Evolutionary conservation across 2,888 invertebrate genomes (phyloP), one percentile per base, ranked within the genome.

Genomic region (Polymixis lichenea): DNA sequence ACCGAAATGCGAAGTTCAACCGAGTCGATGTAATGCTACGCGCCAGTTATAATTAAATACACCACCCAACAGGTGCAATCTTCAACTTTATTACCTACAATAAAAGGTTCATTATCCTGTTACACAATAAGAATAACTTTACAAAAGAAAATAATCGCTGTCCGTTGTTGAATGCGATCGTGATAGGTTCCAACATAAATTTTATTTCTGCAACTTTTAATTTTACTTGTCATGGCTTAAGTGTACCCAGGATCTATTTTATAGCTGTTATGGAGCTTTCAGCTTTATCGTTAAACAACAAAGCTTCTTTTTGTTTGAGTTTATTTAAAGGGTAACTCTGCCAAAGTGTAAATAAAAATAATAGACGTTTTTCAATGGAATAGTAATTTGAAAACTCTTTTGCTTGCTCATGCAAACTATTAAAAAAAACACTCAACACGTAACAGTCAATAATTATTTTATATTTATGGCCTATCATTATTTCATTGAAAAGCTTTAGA

Each of bases 151-250:
- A 85, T 82, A 69, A 77, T 72, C 64, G 85, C 22, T 61, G 71
- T 72, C 25, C 62, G 79, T 76, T 78, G 74, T 60, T 78, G 61
- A 85, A 72, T 56, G 69, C 73, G 32, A 80, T 86, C 85, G 83
- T 85, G 85, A 86, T 85, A 83, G 83, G 86, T 80, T 83, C 64
- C 49, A 77, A 74, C 75, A 78, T 84, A 71, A 79, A 83, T 83
- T 83, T 75, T 68, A 83, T 83, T 77, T 85, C 72, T 79, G 83
- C 79, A 64, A 72, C 19, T 86, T 84, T 84, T 86, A 79, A 83
- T 82, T 83, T 82, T 73, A 85, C 77, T 72, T 85, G 83, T 84
- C 76, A 74, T 76, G 78, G 19, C 72, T 62, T 82, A 72, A 62
- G 66, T 79, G 72, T 61, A 49, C 55, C 64, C 49, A 72, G 46